phyloP scores from a whole-genome alignment of 2,888 invertebrate genomes.

The Sipha maydis region DNA sequence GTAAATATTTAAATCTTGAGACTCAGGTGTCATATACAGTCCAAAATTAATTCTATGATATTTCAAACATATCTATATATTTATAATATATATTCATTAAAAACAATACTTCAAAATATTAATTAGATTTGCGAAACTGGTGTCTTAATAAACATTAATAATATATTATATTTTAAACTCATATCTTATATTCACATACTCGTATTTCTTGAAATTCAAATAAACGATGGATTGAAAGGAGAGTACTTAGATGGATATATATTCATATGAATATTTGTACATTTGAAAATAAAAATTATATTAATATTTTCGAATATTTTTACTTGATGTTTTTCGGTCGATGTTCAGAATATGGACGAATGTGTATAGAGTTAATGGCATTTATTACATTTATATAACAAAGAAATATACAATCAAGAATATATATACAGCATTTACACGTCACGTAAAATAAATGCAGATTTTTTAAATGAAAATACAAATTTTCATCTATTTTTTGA shows the following conservation, averaged over 20 bases:
- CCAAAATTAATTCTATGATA: neutral
- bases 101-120: too few species aligned
- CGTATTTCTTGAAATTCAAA: too few species aligned
- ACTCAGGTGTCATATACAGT: neutral
- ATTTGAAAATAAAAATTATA: neutral
- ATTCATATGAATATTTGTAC: too few species aligned
- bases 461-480: neutral
- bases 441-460: neutral
- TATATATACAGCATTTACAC: neutral
- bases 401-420: neutral
- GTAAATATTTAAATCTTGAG: conserved; percentile 16
- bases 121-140: too few species aligned
- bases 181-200: too few species aligned
- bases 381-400: neutral
- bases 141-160: too few species aligned
- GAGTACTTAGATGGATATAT: too few species aligned
- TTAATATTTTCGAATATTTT: neutral
- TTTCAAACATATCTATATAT: too few species aligned
- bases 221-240: too few species aligned
- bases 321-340: neutral
- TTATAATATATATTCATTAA: too few species aligned
- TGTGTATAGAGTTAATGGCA: neutral
- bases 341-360: neutral
- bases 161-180: too few species aligned
- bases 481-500: neutral